phyloP scores from a whole-genome alignment of 1,140 invertebrate genomes.

The Cryptotermes secundus region DNA sequence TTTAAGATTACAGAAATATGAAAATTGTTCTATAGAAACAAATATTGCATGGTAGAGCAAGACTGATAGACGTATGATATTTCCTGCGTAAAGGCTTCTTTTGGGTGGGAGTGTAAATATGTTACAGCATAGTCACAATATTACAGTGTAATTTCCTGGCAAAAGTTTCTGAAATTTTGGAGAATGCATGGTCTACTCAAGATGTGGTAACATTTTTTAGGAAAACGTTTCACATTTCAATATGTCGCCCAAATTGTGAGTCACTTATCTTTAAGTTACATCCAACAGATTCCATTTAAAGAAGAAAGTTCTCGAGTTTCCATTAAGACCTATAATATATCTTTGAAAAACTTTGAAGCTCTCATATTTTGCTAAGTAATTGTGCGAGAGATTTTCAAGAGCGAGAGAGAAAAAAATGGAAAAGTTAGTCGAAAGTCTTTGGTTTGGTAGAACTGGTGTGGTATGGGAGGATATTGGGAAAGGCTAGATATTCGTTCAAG shows the following conservation, averaged over 20 bases:
- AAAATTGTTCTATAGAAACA: too few relatives aligned
- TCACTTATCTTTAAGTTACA: background rate
- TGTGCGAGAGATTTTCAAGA: background rate
- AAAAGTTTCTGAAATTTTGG: too few relatives aligned
- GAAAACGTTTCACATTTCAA: background rate
- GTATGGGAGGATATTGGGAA: background rate
- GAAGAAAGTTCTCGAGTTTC: background rate
- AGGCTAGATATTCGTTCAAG: background rate
- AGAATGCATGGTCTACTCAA: too few relatives aligned
- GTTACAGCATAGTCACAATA: too few relatives aligned
- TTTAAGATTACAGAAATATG: too few relatives aligned
- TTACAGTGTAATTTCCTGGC: too few relatives aligned
- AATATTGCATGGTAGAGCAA: too few relatives aligned
- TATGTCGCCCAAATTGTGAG: background rate
- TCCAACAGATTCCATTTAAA: background rate
- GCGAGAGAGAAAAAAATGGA: background rate
- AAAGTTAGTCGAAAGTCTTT: background rate
- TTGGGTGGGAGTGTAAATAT: too few relatives aligned
- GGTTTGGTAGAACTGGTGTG: background rate
- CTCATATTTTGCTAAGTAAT: constrained; percentile 3
- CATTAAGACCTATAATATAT: background rate
- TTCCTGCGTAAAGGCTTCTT: too few relatives aligned
- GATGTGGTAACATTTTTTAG: too few relatives aligned
- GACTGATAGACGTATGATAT: too few relatives aligned
- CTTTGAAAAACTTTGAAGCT: background rate